These are phyloP conservation scores for Macrosteles quadrilineatus DNA, from an alignment of 1,140 invertebrate species.

Conservation along the genomic window DNA sequence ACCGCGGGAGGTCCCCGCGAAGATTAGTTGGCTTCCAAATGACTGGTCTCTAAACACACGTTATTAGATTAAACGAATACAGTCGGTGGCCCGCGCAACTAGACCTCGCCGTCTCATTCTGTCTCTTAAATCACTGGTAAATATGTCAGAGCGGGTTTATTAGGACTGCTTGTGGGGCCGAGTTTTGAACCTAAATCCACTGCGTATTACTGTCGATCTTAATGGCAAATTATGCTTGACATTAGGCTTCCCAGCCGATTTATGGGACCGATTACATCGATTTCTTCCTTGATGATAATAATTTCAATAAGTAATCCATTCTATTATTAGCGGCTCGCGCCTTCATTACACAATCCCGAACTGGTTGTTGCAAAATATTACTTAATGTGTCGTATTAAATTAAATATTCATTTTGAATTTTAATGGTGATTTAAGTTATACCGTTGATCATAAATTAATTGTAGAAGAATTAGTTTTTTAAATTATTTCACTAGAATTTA, in stretches of 20 bases:
- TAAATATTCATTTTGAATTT: too few relatives aligned
- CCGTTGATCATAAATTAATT: too few relatives aligned
- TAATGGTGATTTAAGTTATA: too few relatives aligned
- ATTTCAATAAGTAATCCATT: neutral
- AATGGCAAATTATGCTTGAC: conserved; percentile 1
- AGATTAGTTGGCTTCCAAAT: conserved; percentile 25
- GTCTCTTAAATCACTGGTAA: conserved; percentile 21
- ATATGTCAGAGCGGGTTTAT: conserved; percentile 6
- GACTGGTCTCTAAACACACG: conserved; percentile 26
- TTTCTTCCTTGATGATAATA: neutral
- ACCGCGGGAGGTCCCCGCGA: conserved; percentile 17
- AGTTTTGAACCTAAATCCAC: conserved; percentile 1
- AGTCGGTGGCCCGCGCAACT: conserved; percentile 12
- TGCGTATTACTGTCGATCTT: conserved; percentile 9
- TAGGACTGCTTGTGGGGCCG: conserved; percentile 17
- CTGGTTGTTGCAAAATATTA: too few relatives aligned
- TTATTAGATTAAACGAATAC: conserved; percentile 27
- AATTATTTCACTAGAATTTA: too few relatives aligned
- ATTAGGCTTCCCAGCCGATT: neutral
- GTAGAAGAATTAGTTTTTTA: too few relatives aligned
- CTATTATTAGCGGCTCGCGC: too few relatives aligned
- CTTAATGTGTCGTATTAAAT: too few relatives aligned
- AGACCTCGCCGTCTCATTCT: neutral
- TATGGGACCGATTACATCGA: conserved; percentile 1
- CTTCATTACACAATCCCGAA: too few relatives aligned